Percentiles rank a stretch among this genome's conserved stretches.
Evolutionary conservation across 2,113 vertebrate genomes (phyloP).

Genomic region (Epinephelus fuscoguttatus): DNA sequence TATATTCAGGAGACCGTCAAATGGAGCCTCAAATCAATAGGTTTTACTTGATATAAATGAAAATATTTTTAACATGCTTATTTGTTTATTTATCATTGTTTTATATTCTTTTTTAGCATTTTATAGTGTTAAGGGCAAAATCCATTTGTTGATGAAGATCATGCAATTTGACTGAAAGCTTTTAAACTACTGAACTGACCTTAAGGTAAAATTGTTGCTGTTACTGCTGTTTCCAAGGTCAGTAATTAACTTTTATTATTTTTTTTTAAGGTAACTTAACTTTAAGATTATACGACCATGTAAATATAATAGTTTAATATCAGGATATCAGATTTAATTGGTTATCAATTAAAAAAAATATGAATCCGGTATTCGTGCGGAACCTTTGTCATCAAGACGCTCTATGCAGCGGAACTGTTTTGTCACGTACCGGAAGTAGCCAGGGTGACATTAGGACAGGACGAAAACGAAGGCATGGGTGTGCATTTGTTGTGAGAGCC

Average conservation of each 20-base stretch:
- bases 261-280: neutral
- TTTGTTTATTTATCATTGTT: neutral
- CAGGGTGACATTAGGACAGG: conserved; percentile 80
- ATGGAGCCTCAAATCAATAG: neutral
- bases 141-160: neutral
- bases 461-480: conserved; percentile 56
- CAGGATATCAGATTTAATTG: neutral
- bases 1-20: neutral
- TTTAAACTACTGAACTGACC: neutral
- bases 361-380: conserved; percentile 9
- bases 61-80: neutral
- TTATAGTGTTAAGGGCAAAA: neutral
- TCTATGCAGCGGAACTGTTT: conserved; percentile 36
- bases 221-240: conserved; percentile 2
- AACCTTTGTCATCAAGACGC: conserved; percentile 47
- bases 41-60: neutral
- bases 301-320: neutral
- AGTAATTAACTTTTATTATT: neutral
- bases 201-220: too few relatives aligned
- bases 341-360: neutral
- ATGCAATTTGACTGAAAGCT: neutral
- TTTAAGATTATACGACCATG: too few relatives aligned
- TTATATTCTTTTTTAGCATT: neutral
- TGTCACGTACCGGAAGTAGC: conserved; percentile 72
- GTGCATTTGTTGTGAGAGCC: neutral